These are phyloP conservation scores for Euthynnus affinis DNA, from an alignment of 2,797 vertebrate species.

Conservation along the genomic window DNA sequence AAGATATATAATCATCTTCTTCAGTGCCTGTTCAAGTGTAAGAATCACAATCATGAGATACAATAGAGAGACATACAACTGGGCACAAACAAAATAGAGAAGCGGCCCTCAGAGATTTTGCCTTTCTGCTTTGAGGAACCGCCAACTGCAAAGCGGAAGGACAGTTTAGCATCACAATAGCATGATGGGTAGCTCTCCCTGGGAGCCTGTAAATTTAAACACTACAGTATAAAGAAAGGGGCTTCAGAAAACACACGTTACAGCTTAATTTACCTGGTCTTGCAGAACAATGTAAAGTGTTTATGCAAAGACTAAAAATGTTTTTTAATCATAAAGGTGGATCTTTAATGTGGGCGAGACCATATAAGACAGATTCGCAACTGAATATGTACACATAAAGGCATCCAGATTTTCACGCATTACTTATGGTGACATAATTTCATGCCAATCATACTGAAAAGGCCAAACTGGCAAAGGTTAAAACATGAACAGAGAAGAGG, in stretches of 20 bases:
- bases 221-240: neutral
- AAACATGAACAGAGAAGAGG: conserved; percentile 7
- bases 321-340: neutral
- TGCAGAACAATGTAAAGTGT: neutral
- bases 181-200: conserved; percentile 16
- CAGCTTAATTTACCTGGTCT: conserved; percentile 1
- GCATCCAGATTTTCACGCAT: conserved; percentile 11
- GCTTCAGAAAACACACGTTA: neutral
- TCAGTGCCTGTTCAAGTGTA: neutral
- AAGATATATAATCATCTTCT: neutral
- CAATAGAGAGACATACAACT: conserved; percentile 34
- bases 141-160: conserved; percentile 32
- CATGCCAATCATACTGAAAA: conserved; percentile 1
- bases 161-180: conserved; percentile 32
- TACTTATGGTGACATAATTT: neutral
- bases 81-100: conserved; percentile 22
- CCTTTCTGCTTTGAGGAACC: conserved; percentile 39
- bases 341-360: neutral
- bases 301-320: neutral
- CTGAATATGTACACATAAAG: neutral
- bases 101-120: conserved; percentile 46
- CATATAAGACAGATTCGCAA: neutral
- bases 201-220: conserved; percentile 18
- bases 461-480: neutral
- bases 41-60: neutral